Conservation (phyloP, 1,140 invertebrate genomes). For the Pogonognathellus flavescens region DNA sequence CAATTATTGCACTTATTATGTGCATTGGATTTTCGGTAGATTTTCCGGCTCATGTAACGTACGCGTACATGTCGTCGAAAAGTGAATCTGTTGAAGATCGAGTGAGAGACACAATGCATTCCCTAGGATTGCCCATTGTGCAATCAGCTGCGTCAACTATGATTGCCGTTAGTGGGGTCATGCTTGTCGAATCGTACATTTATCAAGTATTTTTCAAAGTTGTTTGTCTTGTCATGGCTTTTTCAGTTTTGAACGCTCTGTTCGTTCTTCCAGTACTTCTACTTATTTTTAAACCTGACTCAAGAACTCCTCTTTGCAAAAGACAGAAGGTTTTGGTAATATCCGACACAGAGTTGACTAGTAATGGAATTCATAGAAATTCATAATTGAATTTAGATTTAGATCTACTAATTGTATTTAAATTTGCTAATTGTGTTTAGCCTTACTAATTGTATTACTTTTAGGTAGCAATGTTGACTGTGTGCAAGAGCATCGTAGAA, state of each 20-base stretch:
- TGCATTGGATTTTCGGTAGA: conserved; percentile 88
- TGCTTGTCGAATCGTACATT: conserved; percentile 93
- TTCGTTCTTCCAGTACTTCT: conserved; percentile 91
- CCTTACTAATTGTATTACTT: no score
- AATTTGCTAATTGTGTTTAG: no score
- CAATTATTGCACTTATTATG: conserved; percentile 99
- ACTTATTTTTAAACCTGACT: conserved; percentile 84
- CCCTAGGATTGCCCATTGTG: conserved; percentile 91
- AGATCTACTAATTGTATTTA: no score
- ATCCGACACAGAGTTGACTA: not conserved
- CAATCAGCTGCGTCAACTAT: conserved; percentile 94
- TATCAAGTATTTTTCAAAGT: conserved; percentile 97
- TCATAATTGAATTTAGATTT: no score
- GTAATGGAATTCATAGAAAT: not conserved
- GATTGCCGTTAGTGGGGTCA: conserved; percentile 86
- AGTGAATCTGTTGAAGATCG: conserved; percentile 78
- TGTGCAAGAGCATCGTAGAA: no score
- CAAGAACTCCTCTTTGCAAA: conserved; percentile 66
- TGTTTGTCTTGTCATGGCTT: conserved; percentile 74
- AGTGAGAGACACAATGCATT: conserved; percentile 87
- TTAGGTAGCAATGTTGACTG: no score
- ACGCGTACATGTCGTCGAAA: conserved; percentile 77
- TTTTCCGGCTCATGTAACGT: not conserved
- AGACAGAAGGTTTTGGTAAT: not conserved
- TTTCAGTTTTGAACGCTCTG: conserved; percentile 91